phyloP scores from a whole-genome alignment of 1,140 invertebrate species.

The Heliconius melpomene region DNA sequence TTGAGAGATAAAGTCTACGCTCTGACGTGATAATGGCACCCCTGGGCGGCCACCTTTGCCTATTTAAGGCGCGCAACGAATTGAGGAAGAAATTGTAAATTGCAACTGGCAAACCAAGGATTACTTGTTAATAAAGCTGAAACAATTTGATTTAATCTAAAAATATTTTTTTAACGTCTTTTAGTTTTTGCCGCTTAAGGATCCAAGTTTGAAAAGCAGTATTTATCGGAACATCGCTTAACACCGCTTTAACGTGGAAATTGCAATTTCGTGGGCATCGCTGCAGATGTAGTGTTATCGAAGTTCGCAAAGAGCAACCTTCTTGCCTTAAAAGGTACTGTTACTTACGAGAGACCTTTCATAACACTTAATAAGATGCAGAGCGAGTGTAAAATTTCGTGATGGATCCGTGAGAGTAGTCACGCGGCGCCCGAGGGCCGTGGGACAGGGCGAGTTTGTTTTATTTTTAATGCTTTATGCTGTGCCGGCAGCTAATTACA shows the following conservation, averaged over 20 bases:
- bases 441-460: constrained; percentile 66
- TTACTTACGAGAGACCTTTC: constrained; percentile 70
- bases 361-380: constrained; percentile 78
- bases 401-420: constrained; percentile 72
- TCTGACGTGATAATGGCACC: constrained; percentile 66
- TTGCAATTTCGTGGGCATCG: constrained; percentile 35
- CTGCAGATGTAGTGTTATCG: constrained; percentile 37
- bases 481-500: constrained; percentile 68
- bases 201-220: background rate
- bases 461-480: constrained; percentile 62
- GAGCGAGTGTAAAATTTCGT: constrained; percentile 73
- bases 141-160: constrained; percentile 24
- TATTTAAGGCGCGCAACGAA: constrained; percentile 47
- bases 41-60: constrained; percentile 44
- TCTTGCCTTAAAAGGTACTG: constrained; percentile 66
- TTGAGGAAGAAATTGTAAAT: constrained; percentile 37
- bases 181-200: background rate
- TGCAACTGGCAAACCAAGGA: constrained; percentile 12
- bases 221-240: background rate
- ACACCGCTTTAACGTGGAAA: constrained; percentile 6
- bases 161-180: background rate
- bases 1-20: constrained; percentile 68
- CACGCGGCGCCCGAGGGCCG: constrained; percentile 68
- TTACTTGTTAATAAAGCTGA: constrained; percentile 22
- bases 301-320: constrained; percentile 54